phyloP scores from a whole-genome alignment of 2,888 invertebrate genomes.

The Hemistola chrysoprasaria region DNA sequence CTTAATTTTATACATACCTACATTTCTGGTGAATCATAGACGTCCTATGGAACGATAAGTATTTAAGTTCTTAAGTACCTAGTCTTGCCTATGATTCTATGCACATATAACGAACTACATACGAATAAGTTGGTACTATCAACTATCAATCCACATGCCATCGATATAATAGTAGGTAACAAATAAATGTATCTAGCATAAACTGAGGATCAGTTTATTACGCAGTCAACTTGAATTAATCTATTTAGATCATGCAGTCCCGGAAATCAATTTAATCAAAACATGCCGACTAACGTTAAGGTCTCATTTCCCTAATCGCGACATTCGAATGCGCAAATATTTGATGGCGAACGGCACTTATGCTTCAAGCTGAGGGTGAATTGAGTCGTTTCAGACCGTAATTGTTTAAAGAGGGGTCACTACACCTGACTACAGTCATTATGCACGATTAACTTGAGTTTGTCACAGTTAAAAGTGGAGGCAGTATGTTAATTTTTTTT shows the following conservation, averaged over 20 bases:
- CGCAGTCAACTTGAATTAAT: not conserved
- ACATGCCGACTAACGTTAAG: slow-evolving; percentile 14
- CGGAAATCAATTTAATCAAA: slow-evolving; percentile 10
- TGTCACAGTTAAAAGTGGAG: slow-evolving; percentile 4
- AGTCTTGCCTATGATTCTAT: too few species aligned
- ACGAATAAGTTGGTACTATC: too few species aligned
- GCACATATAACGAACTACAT: too few species aligned
- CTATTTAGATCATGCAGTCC: slow-evolving; percentile 2
- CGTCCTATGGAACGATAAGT: too few species aligned
- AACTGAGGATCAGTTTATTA: too few species aligned
- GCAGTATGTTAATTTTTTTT: not conserved
- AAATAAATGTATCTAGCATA: too few species aligned
- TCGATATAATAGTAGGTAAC: too few species aligned
- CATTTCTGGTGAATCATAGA: too few species aligned
- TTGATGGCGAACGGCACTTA: slow-evolving; percentile 29
- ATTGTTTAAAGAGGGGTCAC: slow-evolving; percentile 43
- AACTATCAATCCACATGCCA: too few species aligned
- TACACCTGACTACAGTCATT: slow-evolving; percentile 52
- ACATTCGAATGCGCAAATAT: slow-evolving; percentile 31
- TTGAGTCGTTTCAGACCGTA: slow-evolving; percentile 39
- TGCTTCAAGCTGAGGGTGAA: slow-evolving; percentile 26
- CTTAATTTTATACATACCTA: too few species aligned
- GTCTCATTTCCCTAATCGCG: slow-evolving; percentile 28
- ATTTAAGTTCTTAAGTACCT: too few species aligned
- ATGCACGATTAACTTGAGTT: slow-evolving; percentile 43